phyloP scores from a whole-genome alignment of 1,140 invertebrate genomes.

The Temnothorax longispinosus region DNA sequence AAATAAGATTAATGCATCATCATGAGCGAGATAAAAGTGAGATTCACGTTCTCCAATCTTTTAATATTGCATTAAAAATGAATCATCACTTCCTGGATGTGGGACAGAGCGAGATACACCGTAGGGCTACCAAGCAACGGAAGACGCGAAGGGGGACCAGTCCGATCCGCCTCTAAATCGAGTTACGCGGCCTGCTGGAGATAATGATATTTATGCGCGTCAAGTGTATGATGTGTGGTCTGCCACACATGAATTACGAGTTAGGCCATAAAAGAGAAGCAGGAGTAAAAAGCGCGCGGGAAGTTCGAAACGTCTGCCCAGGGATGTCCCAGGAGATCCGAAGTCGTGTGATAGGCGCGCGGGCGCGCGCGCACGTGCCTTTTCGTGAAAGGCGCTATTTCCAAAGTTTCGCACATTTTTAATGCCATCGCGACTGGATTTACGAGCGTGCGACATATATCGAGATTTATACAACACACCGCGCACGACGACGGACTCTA shows the following conservation, averaged over 20 bases:
- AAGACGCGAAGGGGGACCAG: neutral
- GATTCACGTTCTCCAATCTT: neutral
- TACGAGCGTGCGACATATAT: constrained; percentile 25
- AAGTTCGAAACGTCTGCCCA: constrained; percentile 55
- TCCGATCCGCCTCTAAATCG: constrained; percentile 72
- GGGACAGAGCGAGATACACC: neutral
- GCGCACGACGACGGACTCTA: neutral
- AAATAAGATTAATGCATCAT: neutral
- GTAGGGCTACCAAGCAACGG: neutral
- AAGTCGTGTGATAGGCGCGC: neutral
- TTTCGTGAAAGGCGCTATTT: constrained; percentile 38
- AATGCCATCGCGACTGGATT: constrained; percentile 32
- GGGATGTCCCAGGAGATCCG: constrained; percentile 53
- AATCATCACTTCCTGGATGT: constrained; percentile 11
- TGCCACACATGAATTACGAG: constrained; percentile 65
- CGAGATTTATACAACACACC: constrained; percentile 19
- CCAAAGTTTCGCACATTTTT: constrained; percentile 43
- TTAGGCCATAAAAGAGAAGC: constrained; percentile 33
- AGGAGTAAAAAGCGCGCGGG: constrained; percentile 53
- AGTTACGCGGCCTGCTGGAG: constrained; percentile 75
- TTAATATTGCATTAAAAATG: constrained; percentile 12
- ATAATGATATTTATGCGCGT: constrained; percentile 79
- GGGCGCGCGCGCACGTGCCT: neutral
- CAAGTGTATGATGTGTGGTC: constrained; percentile 72
- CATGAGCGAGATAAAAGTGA: neutral